These are phyloP conservation scores for Noctuana brunneofusca DNA, from an alignment of 2,888 invertebrate species.

Conservation along the genomic window DNA sequence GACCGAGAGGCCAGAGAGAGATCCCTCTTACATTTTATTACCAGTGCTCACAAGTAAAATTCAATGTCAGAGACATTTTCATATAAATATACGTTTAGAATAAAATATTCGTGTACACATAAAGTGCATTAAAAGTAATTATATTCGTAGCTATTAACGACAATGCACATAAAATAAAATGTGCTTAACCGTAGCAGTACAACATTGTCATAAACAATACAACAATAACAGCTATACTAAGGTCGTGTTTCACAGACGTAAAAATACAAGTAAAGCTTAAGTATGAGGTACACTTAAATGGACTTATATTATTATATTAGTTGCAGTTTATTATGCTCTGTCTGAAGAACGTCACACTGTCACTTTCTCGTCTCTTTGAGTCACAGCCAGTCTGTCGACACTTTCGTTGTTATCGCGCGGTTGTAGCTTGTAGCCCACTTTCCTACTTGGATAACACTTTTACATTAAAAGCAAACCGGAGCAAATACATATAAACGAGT, in stretches of 20 bases:
- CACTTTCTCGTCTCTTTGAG: constrained; percentile 34
- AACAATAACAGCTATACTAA: too few relatives aligned
- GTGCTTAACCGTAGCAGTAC: neutral
- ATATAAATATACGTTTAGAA: too few relatives aligned
- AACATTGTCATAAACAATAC: too few relatives aligned
- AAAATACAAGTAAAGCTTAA: neutral
- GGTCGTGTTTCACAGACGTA: too few relatives aligned
- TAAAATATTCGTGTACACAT: too few relatives aligned
- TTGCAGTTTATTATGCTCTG: constrained; percentile 19
- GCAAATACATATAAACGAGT: constrained; percentile 30
- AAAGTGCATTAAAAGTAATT: too few relatives aligned
- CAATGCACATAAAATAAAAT: neutral
- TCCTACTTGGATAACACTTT: constrained; percentile 34
- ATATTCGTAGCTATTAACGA: neutral
- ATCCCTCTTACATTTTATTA: constrained; percentile 50
- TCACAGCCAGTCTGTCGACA: constrained; percentile 26
- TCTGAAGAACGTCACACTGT: constrained; percentile 32
- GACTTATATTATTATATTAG: too few relatives aligned
- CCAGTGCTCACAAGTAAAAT: neutral
- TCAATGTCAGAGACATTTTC: neutral
- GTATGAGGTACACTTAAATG: neutral
- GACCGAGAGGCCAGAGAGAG: constrained; percentile 40
- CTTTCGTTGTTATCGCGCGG: constrained; percentile 34
- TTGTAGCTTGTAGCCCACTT: constrained; percentile 32
- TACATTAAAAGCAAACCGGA: constrained; percentile 33